Percentiles rank a stretch among this genome's conserved stretches.
These are phyloP conservation scores for Centropristis striata DNA, from an alignment of 2,113 vertebrate species.

Conservation along the genomic window DNA sequence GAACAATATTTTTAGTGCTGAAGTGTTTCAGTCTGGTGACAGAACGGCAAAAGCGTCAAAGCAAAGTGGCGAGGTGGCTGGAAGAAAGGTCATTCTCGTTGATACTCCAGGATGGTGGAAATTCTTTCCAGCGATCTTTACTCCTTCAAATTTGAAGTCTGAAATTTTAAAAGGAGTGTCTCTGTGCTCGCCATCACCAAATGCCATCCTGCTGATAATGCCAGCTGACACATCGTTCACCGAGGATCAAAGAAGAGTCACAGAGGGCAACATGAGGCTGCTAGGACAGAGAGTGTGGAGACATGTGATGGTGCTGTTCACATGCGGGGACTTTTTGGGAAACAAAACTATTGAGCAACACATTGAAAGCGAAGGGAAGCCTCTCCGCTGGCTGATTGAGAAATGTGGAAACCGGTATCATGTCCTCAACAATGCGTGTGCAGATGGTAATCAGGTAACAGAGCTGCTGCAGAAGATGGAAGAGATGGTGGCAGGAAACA, in stretches of 20 bases:
- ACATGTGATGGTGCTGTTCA: constrained; percentile 44
- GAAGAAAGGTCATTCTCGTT: constrained; percentile 4
- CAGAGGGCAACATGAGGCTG: constrained; percentile 33
- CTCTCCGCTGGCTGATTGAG: constrained; percentile 27
- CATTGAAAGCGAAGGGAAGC: constrained; percentile 42
- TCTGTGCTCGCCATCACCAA: constrained; percentile 34
- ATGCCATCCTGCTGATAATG: constrained; percentile 34
- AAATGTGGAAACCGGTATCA: constrained; percentile 48
- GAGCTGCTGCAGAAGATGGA: constrained; percentile 48
- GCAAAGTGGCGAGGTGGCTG: neutral
- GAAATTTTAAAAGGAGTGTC: constrained; percentile 19
- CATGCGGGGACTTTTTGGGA: constrained; percentile 29
- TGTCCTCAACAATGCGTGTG: neutral
- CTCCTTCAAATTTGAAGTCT: neutral
- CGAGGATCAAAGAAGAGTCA: constrained; percentile 21
- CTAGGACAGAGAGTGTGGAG: constrained; percentile 44
- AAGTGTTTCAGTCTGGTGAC: neutral
- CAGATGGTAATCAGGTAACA: neutral
- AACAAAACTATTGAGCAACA: constrained; percentile 42
- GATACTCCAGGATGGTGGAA: constrained; percentile 53
- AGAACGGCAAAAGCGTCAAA: neutral
- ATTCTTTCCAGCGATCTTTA: neutral
- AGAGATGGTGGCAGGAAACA: constrained; percentile 39
- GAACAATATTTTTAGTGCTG: neutral
- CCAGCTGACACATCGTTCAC: constrained; percentile 39